phyloP scores from a whole-genome alignment of 2,113 vertebrate genomes.

The Urocynchramus pylzowi region DNA sequence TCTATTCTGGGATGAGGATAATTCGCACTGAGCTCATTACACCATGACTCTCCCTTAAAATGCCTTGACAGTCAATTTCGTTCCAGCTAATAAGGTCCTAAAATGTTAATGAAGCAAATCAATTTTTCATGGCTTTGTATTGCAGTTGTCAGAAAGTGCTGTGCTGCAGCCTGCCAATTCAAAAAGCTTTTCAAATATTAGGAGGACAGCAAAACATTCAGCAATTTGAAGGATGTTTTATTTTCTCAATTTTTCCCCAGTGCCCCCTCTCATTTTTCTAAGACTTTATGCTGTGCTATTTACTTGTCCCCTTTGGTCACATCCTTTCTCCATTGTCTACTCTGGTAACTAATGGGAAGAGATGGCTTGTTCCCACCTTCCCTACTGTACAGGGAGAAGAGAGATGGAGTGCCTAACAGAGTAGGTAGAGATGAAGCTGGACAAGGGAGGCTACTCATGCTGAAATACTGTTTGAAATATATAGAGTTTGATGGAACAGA shows the following conservation, averaged over 20 bases:
- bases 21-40: constrained; percentile 9
- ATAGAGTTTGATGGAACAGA: background rate
- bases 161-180: background rate
- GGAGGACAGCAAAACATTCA: background rate
- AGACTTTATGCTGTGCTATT: background rate
- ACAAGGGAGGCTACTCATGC: background rate
- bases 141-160: background rate
- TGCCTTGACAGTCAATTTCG: constrained; percentile 40
- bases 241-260: background rate
- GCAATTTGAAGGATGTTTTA: background rate
- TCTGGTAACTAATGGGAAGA: background rate
- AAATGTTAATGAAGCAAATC: constrained; percentile 64
- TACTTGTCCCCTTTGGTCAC: background rate
- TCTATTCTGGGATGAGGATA: constrained; percentile 31
- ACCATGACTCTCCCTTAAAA: constrained; percentile 27
- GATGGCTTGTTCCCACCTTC: background rate
- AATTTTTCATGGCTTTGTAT: constrained; percentile 60
- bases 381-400: background rate
- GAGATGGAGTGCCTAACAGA: background rate
- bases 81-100: constrained; percentile 48
- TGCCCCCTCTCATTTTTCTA: background rate
- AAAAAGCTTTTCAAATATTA: background rate
- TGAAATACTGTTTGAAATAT: background rate
- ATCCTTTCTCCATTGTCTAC: background rate
- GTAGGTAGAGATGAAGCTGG: background rate